Base-by-base conservation (phyloP, 2,113 vertebrate genomes). In the Plotosus lineatus region DNA sequence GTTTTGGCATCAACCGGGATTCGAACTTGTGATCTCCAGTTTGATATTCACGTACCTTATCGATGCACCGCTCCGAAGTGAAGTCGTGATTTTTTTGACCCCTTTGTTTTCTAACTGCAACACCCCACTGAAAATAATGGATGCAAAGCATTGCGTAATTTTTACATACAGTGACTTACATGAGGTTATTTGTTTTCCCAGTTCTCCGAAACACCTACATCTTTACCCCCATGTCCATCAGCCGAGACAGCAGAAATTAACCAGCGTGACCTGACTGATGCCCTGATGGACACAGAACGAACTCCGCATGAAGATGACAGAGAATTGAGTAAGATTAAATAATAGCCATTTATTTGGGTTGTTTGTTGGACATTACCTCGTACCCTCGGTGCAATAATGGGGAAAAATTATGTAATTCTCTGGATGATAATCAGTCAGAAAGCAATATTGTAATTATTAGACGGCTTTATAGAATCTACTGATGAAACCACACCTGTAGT, bases 171-270 rank as follows among this genome's bases (percentile, higher is more conserved):
- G 26, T 21, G 9, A 12, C 19, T 36, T 51, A 31, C 3, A 33
- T 36, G 10, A 73, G 44, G 2, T 3, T 33, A 51, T 36, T 51
- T 51, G 28, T 88, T 69, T 72, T 65, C 21, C 83, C 77, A 96
- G 96, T 87, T 95, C 33, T 94, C 95, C 0, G 96, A 97, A 89
- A 94, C 89, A 82, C 93, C 95, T 0, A 93, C 93, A 23, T 90
- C 90, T 21, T 75, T 94, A 85, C 92, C 92, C 1, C 86, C 93
- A 0, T 95, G 93, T 69, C 94, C 92, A 19, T 94, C 94, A 0
- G 95, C 95, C 33, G 96, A 97, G 91, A 94, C 94, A 0, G 95
- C 96, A 4, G 94, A 96, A 85, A 97, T 97, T 85, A 97, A 97
- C 90, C 96, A 97, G 87, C 92, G 91, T 4, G 96, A 97, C 87